Evolutionary conservation across 2,888 invertebrate genomes (phyloP).

Genomic region (Corbicula japonica): DNA sequence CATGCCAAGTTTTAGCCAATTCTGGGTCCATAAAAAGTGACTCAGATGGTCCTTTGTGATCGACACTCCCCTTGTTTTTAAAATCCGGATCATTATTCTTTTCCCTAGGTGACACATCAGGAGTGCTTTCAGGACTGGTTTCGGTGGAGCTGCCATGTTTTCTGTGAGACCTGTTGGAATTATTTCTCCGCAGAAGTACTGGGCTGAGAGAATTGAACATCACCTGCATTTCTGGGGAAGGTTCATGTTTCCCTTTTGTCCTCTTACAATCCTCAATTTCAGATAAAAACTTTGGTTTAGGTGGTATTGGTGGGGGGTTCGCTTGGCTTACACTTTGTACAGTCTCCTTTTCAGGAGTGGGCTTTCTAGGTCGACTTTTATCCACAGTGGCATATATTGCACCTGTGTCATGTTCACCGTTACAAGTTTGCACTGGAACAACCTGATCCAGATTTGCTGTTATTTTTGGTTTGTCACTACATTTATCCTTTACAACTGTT

Average conservation of each 20-base stretch:
- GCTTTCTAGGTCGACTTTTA: conserved; percentile 31
- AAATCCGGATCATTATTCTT: not conserved
- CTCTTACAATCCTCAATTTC: conserved; percentile 41
- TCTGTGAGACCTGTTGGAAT: conserved; percentile 52
- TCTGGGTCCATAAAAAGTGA: conserved; percentile 75
- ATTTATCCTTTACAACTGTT: too few species aligned
- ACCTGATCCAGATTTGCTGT: too few species aligned
- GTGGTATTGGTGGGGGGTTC: conserved; percentile 37
- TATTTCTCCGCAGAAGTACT: conserved; percentile 72
- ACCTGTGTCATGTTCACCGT: conserved; percentile 14
- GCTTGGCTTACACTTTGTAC: not conserved
- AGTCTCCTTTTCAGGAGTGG: conserved; percentile 25
- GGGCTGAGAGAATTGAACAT: conserved; percentile 80
- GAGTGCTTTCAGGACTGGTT: conserved; percentile 57
- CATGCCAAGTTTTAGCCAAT: conserved; percentile 80
- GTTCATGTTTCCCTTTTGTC: conserved; percentile 52
- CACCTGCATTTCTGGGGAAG: conserved; percentile 78
- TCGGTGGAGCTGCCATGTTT: conserved; percentile 54
- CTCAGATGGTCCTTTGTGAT: not conserved
- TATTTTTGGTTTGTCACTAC: too few species aligned
- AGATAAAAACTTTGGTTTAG: conserved; percentile 52
- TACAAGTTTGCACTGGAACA: too few species aligned
- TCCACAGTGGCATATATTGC: conserved; percentile 46
- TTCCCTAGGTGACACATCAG: conserved; percentile 32
- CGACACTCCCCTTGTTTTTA: conserved; percentile 1